Evolutionary conservation across 2,888 invertebrate species (phyloP).

Genomic region (Drosophila ezoana): DNA sequence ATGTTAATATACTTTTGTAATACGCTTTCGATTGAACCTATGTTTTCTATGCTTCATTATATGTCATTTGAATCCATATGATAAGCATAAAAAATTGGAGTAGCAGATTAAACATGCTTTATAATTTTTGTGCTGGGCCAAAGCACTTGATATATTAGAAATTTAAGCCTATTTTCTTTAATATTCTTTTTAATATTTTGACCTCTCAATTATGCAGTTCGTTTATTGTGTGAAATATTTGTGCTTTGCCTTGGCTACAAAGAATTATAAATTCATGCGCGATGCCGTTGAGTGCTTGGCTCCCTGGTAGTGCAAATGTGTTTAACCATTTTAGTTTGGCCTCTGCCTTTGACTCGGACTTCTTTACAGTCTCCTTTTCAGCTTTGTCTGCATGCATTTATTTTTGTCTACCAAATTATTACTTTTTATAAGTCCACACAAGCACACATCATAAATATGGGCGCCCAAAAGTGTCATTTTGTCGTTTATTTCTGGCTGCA

Average conservation of each 20-base stretch:
- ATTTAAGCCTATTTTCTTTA: no score
- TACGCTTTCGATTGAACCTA: no score
- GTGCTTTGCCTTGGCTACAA: neutral
- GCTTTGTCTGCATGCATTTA: conserved; percentile 46
- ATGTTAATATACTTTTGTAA: no score
- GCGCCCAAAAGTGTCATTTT: conserved; percentile 59
- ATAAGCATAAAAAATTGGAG: no score
- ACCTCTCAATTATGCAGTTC: no score
- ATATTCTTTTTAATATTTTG: no score
- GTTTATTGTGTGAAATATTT: neutral
- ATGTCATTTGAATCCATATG: no score
- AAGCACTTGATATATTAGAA: no score
- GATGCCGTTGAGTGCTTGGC: neutral
- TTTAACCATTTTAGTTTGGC: conserved; percentile 30
- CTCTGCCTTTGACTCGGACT: conserved; percentile 21
- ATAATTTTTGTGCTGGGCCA: no score
- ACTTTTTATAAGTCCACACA: conserved; percentile 27
- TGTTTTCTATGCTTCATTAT: no score
- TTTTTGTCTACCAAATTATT: conserved; percentile 48
- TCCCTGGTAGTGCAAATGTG: conserved; percentile 27
- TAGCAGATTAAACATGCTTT: no score
- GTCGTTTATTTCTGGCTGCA: conserved; percentile 51
- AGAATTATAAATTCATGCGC: no score
- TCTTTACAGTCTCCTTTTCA: conserved; percentile 28
- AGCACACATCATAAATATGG: conserved; percentile 65